phyloP scores from a whole-genome alignment of 2,888 invertebrate species.

The Liodrosophila aerea region DNA sequence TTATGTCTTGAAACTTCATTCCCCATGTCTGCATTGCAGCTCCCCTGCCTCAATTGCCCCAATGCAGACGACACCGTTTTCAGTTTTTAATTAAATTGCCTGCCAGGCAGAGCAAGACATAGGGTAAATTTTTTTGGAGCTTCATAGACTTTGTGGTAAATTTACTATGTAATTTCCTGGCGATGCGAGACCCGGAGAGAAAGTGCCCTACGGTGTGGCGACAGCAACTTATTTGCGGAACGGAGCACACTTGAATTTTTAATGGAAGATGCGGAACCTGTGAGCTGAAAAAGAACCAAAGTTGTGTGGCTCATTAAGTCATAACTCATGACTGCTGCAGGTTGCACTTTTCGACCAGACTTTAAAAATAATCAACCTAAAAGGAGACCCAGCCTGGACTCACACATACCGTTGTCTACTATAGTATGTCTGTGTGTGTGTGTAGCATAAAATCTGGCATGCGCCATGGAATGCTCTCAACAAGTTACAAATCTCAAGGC shows the following conservation, averaged over 20 bases:
- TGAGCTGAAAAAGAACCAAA: conserved; percentile 12
- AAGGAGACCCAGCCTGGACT: conserved; percentile 1
- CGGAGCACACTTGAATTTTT: conserved; percentile 69
- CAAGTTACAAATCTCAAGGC: conserved; percentile 57
- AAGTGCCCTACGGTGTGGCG: neutral
- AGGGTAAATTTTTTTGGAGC: conserved; percentile 36
- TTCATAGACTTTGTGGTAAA: conserved; percentile 65
- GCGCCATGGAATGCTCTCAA: conserved; percentile 45
- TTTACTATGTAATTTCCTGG: conserved; percentile 69
- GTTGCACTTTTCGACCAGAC: conserved; percentile 34
- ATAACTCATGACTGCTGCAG: conserved; percentile 59
- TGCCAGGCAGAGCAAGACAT: conserved; percentile 20
- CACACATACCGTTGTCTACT: neutral
- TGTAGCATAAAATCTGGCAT: conserved; percentile 15
- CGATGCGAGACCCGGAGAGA: conserved; percentile 9
- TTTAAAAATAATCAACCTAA: conserved; percentile 58
- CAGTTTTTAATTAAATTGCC: conserved; percentile 55
- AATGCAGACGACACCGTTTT: conserved; percentile 16
- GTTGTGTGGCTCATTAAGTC: conserved; percentile 51
- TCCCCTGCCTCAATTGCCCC: neutral
- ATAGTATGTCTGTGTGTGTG: conserved; percentile 6
- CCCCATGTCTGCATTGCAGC: neutral
- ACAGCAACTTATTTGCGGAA: conserved; percentile 40
- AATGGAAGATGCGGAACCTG: conserved; percentile 52
- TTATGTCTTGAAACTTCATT: too few relatives aligned